These are phyloP conservation scores for Eueremaeus valkanovi DNA, from an alignment of 2,888 invertebrate species.

Conservation along the genomic window DNA sequence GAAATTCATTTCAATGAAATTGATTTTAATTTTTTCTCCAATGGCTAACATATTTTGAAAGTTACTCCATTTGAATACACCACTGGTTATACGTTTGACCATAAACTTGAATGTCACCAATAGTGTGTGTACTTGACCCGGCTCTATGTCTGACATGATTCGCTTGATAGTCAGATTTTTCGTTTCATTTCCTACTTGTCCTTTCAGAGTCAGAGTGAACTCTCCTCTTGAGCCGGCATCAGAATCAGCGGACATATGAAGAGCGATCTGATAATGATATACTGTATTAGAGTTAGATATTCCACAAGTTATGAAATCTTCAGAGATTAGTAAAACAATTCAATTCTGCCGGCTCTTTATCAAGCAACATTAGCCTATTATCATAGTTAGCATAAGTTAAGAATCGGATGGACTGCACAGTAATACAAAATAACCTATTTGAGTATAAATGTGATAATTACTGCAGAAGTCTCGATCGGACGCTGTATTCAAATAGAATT, in stretches of 20 bases:
- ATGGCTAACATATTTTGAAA: background rate
- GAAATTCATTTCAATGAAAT: background rate
- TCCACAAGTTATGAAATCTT: background rate
- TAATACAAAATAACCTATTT: no score
- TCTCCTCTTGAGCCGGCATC: background rate
- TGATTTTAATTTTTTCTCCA: background rate
- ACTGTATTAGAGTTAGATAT: background rate
- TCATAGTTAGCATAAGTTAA: no score
- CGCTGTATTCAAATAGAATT: background rate
- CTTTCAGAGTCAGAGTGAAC: background rate
- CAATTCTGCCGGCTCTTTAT: no score
- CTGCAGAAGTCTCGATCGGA: background rate
- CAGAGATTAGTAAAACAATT: no score
- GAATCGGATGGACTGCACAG: no score
- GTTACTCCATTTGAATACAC: background rate
- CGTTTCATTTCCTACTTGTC: background rate
- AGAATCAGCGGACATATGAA: background rate
- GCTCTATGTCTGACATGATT: background rate
- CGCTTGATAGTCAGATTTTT: background rate
- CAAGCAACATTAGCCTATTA: no score
- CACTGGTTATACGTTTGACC: background rate
- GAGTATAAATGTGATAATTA: background rate
- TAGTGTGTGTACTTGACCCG: background rate
- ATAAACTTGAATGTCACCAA: background rate
- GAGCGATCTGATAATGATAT: conserved; percentile 16